Evolutionary conservation across 2,888 invertebrate genomes (phyloP).

Genomic region (Chalcis sispes): DNA sequence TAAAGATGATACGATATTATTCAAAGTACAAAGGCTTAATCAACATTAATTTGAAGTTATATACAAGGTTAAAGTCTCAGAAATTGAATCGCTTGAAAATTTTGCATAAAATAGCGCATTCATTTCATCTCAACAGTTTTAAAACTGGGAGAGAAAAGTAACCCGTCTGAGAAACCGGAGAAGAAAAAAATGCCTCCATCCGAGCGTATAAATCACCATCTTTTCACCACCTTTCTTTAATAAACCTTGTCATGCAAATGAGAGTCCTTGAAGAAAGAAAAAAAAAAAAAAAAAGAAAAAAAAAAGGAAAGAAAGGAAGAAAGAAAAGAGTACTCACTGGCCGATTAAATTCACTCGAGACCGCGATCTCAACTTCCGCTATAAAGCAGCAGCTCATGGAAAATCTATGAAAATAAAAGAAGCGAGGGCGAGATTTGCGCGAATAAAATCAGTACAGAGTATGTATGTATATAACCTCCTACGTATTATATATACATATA

Average conservation of each 20-base stretch:
- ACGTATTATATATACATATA: not conserved
- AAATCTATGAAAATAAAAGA: not conserved
- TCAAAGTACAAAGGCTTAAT: too few relatives aligned
- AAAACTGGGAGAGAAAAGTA: conserved; percentile 9
- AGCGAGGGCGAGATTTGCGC: not conserved
- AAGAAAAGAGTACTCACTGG: too few relatives aligned
- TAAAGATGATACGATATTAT: too few relatives aligned
- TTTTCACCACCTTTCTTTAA: conserved; percentile 27
- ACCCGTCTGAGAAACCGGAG: not conserved
- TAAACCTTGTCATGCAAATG: conserved; percentile 45
- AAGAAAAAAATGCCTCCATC: conserved; percentile 26
- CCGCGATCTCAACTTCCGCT: conserved; percentile 7
- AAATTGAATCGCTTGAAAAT: too few relatives aligned
- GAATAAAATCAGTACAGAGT: not conserved
- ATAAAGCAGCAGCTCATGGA: not conserved
- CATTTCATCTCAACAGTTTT: not conserved
- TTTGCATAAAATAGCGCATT: not conserved
- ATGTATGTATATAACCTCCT: too few relatives aligned
- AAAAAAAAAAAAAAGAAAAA: not conserved
- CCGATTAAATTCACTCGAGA: conserved; percentile 28
- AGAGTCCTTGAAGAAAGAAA: conserved; percentile 10
- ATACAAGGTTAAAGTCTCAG: too few relatives aligned
- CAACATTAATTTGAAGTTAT: too few relatives aligned
- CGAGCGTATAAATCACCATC: conserved; percentile 45
- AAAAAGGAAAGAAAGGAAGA: not conserved